These are phyloP conservation scores for Helicoverpa zea DNA, from an alignment of 1,140 invertebrate genomes.

Conservation along the genomic window DNA sequence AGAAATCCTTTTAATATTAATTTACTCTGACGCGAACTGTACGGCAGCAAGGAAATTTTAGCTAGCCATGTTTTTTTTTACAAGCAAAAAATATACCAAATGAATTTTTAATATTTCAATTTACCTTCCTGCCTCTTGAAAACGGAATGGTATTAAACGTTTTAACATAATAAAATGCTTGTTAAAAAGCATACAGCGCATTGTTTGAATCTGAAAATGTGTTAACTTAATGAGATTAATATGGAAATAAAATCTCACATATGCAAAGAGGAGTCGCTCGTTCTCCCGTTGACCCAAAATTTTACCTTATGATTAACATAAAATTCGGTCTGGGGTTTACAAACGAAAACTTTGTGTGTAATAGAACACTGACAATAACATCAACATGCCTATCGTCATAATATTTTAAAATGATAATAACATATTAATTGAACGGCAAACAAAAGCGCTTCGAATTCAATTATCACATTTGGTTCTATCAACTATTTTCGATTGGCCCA, in stretches of 20 bases:
- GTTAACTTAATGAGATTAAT: slow-evolving; percentile 35
- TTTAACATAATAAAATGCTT: slow-evolving; percentile 15
- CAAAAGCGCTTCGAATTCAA: background rate
- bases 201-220: slow-evolving; percentile 27
- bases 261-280: slow-evolving; percentile 22
- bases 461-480: slow-evolving; percentile 5
- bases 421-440: background rate
- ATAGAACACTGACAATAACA: too few relatives aligned
- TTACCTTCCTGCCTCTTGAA: slow-evolving; percentile 7
- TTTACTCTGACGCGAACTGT: background rate
- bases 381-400: background rate
- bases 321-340: background rate
- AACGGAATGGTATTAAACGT: slow-evolving; percentile 1
- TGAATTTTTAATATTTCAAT: slow-evolving; percentile 30
- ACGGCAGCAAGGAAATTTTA: background rate
- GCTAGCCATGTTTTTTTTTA: background rate
- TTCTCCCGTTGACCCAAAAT: slow-evolving; percentile 20
- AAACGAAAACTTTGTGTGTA: background rate
- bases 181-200: slow-evolving; percentile 18
- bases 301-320: background rate
- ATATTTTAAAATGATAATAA: background rate
- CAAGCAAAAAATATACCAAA: slow-evolving; percentile 1
- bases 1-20: background rate
- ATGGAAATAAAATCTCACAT: slow-evolving; percentile 32
- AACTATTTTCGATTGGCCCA: background rate